Evolutionary conservation across 2,888 invertebrate genomes (phyloP).

Genomic region (Empis livida): DNA sequence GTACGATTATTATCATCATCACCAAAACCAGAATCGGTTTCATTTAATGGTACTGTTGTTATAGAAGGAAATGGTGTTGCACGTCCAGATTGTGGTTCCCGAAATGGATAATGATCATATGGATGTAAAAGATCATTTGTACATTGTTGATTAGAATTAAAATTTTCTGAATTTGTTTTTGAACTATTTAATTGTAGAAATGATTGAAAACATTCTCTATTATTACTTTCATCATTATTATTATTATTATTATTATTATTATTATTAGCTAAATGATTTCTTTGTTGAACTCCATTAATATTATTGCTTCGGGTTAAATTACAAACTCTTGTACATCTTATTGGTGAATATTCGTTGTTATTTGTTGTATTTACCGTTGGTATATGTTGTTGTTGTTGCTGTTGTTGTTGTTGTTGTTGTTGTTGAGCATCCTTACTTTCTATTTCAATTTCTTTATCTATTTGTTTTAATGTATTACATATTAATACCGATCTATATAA

Average conservation of each 20-base stretch:
- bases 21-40: slow-evolving; percentile 63
- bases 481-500: slow-evolving; percentile 82
- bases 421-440: slow-evolving; percentile 37
- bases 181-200: neutral
- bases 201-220: neutral
- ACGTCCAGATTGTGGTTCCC: slow-evolving; percentile 41
- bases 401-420: slow-evolving; percentile 6
- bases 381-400: too few relatives aligned
- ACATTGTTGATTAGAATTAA: neutral
- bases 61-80: slow-evolving; percentile 56
- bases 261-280: neutral
- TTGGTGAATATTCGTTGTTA: neutral
- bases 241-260: too few relatives aligned
- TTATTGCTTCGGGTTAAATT: neutral
- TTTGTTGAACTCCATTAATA: neutral
- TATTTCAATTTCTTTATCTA: slow-evolving; percentile 79
- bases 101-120: slow-evolving; percentile 35
- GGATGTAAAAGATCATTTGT: slow-evolving; percentile 23
- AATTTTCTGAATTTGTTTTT: neutral
- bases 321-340: neutral
- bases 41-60: slow-evolving; percentile 19
- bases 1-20: slow-evolving; percentile 62
- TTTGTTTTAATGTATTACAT: slow-evolving; percentile 78
- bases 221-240: neutral
- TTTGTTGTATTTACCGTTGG: neutral